phyloP scores from a whole-genome alignment of 2,888 invertebrate genomes.

The Hetaerina titia region DNA sequence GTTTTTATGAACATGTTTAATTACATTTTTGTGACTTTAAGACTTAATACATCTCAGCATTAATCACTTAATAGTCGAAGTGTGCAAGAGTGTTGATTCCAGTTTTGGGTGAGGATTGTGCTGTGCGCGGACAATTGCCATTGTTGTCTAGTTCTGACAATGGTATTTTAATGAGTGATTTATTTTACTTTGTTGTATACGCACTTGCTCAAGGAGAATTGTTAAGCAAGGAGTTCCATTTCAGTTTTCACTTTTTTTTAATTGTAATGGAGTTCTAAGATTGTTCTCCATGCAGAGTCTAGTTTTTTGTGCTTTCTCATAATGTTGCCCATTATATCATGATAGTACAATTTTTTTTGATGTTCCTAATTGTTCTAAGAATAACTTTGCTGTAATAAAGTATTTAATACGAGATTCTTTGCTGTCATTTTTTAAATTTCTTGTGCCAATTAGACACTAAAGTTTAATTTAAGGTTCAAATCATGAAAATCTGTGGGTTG shows the following conservation, averaged over 20 bases:
- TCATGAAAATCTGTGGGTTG: too few relatives aligned
- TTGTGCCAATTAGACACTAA: too few relatives aligned
- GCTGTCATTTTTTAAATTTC: background rate
- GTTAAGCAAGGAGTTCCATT: background rate
- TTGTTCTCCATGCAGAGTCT: slow-evolving; percentile 5
- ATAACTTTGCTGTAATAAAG: background rate
- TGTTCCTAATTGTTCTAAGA: background rate
- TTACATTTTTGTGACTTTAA: background rate
- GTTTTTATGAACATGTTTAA: background rate
- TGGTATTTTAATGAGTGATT: background rate
- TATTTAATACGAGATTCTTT: background rate
- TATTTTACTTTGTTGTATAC: background rate
- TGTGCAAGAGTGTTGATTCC: background rate
- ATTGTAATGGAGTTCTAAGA: background rate
- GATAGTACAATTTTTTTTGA: background rate
- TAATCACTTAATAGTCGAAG: background rate
- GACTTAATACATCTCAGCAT: background rate
- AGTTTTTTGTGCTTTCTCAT: background rate
- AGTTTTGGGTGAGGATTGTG: background rate
- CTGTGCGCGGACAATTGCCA: background rate
- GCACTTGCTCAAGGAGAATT: background rate
- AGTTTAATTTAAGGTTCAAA: too few relatives aligned
- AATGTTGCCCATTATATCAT: background rate
- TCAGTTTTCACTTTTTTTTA: background rate
- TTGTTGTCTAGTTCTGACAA: background rate